Evolutionary conservation across 2,113 vertebrate species (phyloP), one percentile per base, ranked within the genome.

Genomic region (Prunella fulvescens): DNA sequence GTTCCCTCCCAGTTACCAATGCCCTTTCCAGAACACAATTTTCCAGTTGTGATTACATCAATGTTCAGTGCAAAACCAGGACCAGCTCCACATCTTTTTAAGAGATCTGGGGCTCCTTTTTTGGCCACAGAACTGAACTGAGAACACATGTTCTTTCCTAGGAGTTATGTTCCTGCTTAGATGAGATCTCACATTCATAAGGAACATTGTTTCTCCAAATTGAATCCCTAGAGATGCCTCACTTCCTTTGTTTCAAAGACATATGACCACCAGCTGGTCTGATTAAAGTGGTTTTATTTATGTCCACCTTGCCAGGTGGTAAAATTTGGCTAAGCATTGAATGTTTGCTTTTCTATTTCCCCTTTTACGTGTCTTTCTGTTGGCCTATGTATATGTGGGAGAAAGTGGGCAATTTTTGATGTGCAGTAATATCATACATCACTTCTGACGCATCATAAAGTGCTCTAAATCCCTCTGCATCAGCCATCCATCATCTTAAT

Each of bases 61-160:
- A 14, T 11, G 19, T 79, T 86, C 40, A 57, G 37, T 29, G 47
- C 44, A 84, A 81, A 81, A 74, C 24, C 72, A 78, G 35, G 66
- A 83, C 44, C 57, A 93, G 64, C 25, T 88, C 42, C 44, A 84
- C 50, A 42, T 72, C 62, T n/a, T 73, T 76, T 94, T 73, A 73
- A 84, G 53, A 81, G 82, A 84, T 67, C 51, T 37, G 64, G 37
- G 44, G 48, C 65, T 97, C 94, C 92, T 91, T 93, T 96, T 93
- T 82, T 93, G 88, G 91, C 88, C 48, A 86, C 56, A 92, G 80
- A 84, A 84, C 33, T 51, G 67, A 96, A 70, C 86, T 62, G 69
- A 71, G 64, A 82, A 42, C 50, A 53, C 16, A 66, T 81, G 67
- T 60, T 95, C 40, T 35, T 58, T 92, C 58, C 82, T 62, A 37